Percentiles rank a stretch among this genome's conserved stretches.
phyloP scores from a whole-genome alignment of 2,888 invertebrate species.

The Ctenicera cuprea region DNA sequence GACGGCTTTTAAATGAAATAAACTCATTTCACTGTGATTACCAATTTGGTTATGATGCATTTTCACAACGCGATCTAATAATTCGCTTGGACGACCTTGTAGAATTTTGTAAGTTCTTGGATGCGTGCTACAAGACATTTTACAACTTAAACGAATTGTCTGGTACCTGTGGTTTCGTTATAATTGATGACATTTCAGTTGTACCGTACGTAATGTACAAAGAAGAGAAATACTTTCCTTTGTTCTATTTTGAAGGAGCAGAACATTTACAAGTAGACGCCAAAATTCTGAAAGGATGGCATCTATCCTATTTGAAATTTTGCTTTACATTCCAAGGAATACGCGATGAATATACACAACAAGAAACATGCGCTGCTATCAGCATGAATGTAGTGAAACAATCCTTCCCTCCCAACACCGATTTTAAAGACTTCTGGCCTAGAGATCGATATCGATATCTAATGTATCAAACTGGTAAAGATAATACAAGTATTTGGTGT shows the following conservation, averaged over 20 bases:
- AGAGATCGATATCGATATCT: too few relatives aligned
- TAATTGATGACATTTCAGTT: slow-evolving; percentile 94
- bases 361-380: slow-evolving; percentile 92
- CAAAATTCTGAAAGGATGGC: slow-evolving; percentile 90
- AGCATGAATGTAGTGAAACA: slow-evolving; percentile 92
- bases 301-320: slow-evolving; percentile 93
- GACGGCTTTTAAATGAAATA: slow-evolving; percentile 30
- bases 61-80: slow-evolving; percentile 92
- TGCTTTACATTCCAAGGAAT: slow-evolving; percentile 96
- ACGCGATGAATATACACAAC: slow-evolving; percentile 91
- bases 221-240: slow-evolving; percentile 90
- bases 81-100: slow-evolving; percentile 91
- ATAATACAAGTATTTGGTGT: neutral
- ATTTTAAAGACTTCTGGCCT: slow-evolving; percentile 88
- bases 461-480: neutral
- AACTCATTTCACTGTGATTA: slow-evolving; percentile 80
- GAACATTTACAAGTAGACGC: slow-evolving; percentile 91
- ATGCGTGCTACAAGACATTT: slow-evolving; percentile 90
- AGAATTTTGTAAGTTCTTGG: slow-evolving; percentile 92
- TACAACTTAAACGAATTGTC: slow-evolving; percentile 81
- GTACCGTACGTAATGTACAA: slow-evolving; percentile 93
- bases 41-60: slow-evolving; percentile 91
- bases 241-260: slow-evolving; percentile 93
- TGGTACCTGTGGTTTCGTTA: slow-evolving; percentile 92
- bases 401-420: slow-evolving; percentile 91